phyloP scores from a whole-genome alignment of 2,113 vertebrate species.

The Vanacampus margaritifer region DNA sequence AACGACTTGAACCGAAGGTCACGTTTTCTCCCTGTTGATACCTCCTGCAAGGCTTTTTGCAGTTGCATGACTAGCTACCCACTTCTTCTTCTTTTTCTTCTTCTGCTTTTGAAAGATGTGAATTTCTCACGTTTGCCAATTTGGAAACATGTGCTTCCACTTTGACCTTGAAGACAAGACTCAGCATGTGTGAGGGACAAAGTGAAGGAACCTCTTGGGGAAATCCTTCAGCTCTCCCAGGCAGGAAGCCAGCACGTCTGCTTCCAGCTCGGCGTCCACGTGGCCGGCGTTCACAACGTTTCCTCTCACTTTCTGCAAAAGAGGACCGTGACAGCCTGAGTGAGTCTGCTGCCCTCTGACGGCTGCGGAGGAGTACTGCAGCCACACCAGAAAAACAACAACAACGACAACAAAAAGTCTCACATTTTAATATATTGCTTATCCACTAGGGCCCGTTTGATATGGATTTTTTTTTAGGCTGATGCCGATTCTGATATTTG shows the following conservation, averaged over 20 bases:
- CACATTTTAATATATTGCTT: no score
- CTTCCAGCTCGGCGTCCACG: conserved; percentile 58
- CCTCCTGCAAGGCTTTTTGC: not conserved
- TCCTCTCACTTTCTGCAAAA: conserved; percentile 49
- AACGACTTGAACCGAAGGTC: no score
- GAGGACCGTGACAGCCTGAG: not conserved
- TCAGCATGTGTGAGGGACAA: not conserved
- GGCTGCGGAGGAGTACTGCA: conserved; percentile 4
- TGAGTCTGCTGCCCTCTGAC: conserved; percentile 21
- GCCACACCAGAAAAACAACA: no score
- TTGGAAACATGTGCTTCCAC: not conserved
- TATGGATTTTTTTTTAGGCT: no score
- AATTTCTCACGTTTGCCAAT: not conserved
- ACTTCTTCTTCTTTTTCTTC: not conserved
- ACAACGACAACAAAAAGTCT: no score
- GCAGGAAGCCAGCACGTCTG: conserved; percentile 44
- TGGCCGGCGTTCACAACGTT: not conserved
- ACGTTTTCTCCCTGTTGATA: no score
- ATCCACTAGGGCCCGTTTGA: no score
- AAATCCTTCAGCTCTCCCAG: conserved; percentile 59
- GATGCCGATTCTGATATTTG: no score
- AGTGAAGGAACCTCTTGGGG: conserved; percentile 67
- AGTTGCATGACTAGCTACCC: not conserved
- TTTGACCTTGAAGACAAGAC: not conserved
- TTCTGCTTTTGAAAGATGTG: not conserved